Conservation (phyloP, 2,888 invertebrate genomes). For the Drosophila putrida region DNA sequence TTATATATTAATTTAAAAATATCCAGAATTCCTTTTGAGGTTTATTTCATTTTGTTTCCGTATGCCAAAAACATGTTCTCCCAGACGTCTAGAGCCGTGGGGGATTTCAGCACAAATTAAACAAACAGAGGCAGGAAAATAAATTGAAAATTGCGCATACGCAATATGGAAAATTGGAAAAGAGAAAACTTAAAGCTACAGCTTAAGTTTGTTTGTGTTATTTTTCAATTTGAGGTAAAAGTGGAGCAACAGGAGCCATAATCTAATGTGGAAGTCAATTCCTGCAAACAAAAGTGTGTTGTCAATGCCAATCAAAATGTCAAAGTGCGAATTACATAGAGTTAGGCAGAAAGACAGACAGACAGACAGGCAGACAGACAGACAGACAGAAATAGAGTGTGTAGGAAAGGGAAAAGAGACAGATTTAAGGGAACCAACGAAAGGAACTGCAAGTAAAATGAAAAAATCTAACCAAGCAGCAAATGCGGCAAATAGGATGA, state of each 20-base stretch:
- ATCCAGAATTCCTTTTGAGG: constrained; percentile 8
- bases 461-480: constrained; percentile 77
- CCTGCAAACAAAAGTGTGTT: constrained; percentile 65
- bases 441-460: constrained; percentile 53
- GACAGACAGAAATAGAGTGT: not conserved
- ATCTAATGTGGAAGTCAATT: constrained; percentile 56
- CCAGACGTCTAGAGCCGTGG: constrained; percentile 61
- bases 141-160: constrained; percentile 56
- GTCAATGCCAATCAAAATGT: constrained; percentile 79
- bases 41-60: constrained; percentile 5
- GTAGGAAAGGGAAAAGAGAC: not conserved
- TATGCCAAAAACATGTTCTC: constrained; percentile 10
- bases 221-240: constrained; percentile 59
- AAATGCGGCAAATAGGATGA: constrained; percentile 79
- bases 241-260: constrained; percentile 28
- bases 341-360: constrained; percentile 9
- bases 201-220: constrained; percentile 56
- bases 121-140: constrained; percentile 25
- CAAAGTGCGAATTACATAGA: constrained; percentile 68
- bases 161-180: constrained; percentile 22
- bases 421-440: constrained; percentile 24
- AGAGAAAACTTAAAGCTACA: constrained; percentile 42
- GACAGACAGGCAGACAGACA: not conserved
- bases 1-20: constrained; percentile 5
- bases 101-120: constrained; percentile 44